A percentile compares a stretch with the other conserved stretches of the same genome.
These are phyloP conservation scores for Procavia capensis DNA, from an alignment of 2,113 vertebrate species.

Conservation along the genomic window DNA sequence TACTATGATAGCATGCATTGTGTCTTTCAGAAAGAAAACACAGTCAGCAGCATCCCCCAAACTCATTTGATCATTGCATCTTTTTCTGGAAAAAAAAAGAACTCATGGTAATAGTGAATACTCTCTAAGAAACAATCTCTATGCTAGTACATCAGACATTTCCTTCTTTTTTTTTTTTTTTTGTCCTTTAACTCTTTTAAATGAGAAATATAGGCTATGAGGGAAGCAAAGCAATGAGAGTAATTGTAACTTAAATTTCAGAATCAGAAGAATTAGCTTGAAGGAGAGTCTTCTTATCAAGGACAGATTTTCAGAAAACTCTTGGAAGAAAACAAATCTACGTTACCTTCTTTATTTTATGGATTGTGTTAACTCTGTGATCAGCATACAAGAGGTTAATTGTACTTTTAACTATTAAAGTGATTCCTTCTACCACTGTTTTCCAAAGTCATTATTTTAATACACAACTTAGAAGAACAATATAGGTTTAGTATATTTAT, in stretches of 20 bases:
- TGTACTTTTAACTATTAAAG: not conserved
- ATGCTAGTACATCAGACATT: not conserved
- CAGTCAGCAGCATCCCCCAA: not conserved
- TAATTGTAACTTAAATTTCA: slow-evolving; percentile 16
- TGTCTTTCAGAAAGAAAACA: not conserved
- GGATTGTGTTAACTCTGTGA: not conserved
- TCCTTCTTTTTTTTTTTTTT: not conserved
- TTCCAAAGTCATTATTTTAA: not conserved
- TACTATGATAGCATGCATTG: not conserved
- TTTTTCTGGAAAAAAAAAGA: slow-evolving; percentile 11
- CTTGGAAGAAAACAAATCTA: not conserved
- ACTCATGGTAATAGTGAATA: not conserved
- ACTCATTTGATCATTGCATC: not conserved
- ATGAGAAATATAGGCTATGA: not conserved
- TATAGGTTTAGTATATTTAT: not conserved
- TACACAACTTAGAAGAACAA: not conserved
- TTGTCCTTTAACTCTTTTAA: not conserved
- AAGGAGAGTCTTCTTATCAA: not conserved
- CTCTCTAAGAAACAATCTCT: not conserved
- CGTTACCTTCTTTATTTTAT: not conserved
- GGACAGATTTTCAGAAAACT: not conserved
- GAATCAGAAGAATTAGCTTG: not conserved
- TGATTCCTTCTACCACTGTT: not conserved
- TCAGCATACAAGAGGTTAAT: not conserved
- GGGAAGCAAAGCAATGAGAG: not conserved